phyloP scores from a whole-genome alignment of 2,113 vertebrate species.

The Orycteropus afer region DNA sequence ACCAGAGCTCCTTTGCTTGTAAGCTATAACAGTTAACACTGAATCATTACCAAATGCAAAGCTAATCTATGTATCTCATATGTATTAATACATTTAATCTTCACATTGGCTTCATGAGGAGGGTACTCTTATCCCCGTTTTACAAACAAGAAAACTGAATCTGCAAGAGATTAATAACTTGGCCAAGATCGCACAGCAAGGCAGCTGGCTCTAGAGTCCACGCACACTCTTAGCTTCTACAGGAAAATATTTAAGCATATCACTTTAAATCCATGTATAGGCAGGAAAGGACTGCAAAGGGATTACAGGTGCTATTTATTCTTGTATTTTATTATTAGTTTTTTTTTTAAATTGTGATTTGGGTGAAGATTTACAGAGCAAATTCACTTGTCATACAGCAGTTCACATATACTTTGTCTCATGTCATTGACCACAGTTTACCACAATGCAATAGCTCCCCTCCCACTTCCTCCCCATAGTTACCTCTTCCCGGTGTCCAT shows the following conservation, averaged over 20 bases:
- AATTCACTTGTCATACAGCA: too few relatives aligned
- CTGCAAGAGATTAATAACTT: slow-evolving; percentile 26
- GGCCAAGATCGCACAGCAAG: background rate
- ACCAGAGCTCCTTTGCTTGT: too few relatives aligned
- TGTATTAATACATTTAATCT: background rate
- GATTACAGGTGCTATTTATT: background rate
- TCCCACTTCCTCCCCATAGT: too few relatives aligned
- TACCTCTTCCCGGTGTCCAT: too few relatives aligned
- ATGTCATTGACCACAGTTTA: too few relatives aligned
- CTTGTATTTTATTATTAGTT: background rate
- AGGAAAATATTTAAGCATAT: background rate
- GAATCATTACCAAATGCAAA: background rate
- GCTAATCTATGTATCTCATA: background rate
- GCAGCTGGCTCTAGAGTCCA: background rate
- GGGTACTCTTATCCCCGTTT: background rate
- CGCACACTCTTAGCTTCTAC: background rate
- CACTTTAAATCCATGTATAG: background rate
- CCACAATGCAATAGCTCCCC: too few relatives aligned
- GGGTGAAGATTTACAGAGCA: too few relatives aligned
- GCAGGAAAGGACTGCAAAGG: background rate
- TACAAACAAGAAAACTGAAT: slow-evolving; percentile 32
- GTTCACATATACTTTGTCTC: too few relatives aligned
- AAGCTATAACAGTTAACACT: background rate
- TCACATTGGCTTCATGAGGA: background rate
- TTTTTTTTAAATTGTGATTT: too few relatives aligned